These are phyloP conservation scores for Pycnomerus fuliginosus DNA, from an alignment of 2,888 invertebrate genomes.

Conservation along the genomic window DNA sequence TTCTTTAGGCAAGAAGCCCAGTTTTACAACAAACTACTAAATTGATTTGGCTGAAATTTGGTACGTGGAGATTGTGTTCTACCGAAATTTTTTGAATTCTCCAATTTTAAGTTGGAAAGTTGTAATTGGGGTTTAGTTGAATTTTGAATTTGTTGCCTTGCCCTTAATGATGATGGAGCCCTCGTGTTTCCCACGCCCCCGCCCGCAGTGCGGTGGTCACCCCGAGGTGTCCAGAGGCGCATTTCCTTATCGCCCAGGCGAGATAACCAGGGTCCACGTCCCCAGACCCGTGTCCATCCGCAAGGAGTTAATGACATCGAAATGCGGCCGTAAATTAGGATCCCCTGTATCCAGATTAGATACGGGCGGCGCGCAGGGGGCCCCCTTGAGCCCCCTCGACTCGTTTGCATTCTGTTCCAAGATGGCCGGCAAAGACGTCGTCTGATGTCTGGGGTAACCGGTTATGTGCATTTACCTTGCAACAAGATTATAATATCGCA, in stretches of 20 bases:
- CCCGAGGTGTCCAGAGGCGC: conserved; percentile 33
- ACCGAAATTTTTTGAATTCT: too few species aligned
- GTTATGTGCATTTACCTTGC: conserved; percentile 53
- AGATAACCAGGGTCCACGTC: conserved; percentile 24
- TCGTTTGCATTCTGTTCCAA: conserved; percentile 45
- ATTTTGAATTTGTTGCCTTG: too few species aligned
- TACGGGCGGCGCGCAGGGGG: conserved; percentile 22
- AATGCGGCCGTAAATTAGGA: conserved; percentile 36
- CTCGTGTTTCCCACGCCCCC: too few species aligned
- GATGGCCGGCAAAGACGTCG: conserved; percentile 47
- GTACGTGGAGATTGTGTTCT: too few species aligned
- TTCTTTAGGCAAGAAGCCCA: too few species aligned
- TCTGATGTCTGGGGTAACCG: conserved; percentile 47
- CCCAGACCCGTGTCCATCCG: conserved; percentile 28
- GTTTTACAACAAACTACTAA: too few species aligned
- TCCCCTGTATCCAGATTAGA: conserved; percentile 36
- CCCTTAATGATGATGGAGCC: too few species aligned
- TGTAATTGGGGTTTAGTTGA: too few species aligned
- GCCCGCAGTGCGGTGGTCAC: too few species aligned
- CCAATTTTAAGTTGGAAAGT: too few species aligned
- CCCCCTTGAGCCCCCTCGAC: conserved; percentile 19
- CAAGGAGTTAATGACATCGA: conserved; percentile 17
- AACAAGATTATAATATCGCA: conserved; percentile 53
- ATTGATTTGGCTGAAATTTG: too few species aligned
- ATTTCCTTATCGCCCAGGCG: conserved; percentile 29